Base-by-base conservation (phyloP, 2,113 vertebrate species). In the Platysteira castanea region DNA sequence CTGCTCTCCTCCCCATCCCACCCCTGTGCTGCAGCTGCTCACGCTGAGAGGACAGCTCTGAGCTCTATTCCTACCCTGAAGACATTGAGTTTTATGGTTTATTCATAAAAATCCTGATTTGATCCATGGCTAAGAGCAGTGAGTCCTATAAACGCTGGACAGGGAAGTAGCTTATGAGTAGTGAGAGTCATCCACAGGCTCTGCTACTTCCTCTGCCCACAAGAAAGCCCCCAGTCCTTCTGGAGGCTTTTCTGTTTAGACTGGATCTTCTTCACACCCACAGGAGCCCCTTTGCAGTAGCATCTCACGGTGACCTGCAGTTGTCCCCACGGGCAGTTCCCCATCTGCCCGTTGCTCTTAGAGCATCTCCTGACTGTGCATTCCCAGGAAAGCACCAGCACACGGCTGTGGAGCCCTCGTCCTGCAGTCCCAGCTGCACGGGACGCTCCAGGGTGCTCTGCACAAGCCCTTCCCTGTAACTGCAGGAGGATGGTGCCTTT, bases 391-490 rank as follows among this genome's bases (percentile, higher is more conserved):
- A 0, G 3, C 28, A 13, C 3, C 69, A 18, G 14, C 42, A 8
- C 2, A 3, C 17, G 22, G 68, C 14, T 11, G 23, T 33, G 6
- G 41, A 44, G 64, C 35, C 15, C 35, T 31, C 12, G 17, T 3
- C 39, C 27, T 5, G n/a, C 33, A 1, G 6, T 20, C 50, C 26
- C 33, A 16, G 2, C 37, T 28, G 14, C 68, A 10, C 0, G 0
- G 23, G 44, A 2, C 27, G 46, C 35, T 90, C 21, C 5, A 12
- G 49, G 71, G 28, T 3, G 3, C 26, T 64, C 10, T 46, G 15
- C n/a, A 52, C 0, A 1, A 76, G 17, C 13, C 20, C 59, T 61
- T 69, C 61, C 13, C 63, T 49, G 20, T 9, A 49, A 2, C 41
- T n/a, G 50, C 37, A 39, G 16, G 50, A 27, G 33, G 47, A 27